Evolutionary conservation across 2,113 vertebrate species (phyloP), one percentile per base, ranked within the genome.

Genomic region (Noctilio leporinus): DNA sequence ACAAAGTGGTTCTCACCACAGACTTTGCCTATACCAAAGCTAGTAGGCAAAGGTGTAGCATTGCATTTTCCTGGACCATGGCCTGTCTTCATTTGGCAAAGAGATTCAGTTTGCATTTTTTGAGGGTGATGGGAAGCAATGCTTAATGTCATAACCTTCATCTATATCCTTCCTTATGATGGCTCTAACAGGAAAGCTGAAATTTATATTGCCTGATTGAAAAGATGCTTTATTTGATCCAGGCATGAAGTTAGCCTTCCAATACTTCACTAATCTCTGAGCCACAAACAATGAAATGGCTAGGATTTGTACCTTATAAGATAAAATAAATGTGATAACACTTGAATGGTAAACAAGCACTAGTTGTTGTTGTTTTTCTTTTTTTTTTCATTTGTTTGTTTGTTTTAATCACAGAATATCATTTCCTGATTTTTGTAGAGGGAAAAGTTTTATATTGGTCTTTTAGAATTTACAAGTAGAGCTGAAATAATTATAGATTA

Each of bases 171-270:
- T 96, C 96, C 73, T 96, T 14, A 93, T 97, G 96, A 97, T 89
- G 97, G 69, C 64, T 95, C 19, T 96, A 76, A 95, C 89, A 97
- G 77, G 82, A 97, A 57, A 93, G 97, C 75, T 91, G 70, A 97
- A 91, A 93, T 96, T 96, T 97, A 96, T 97, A 97, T 87, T 96
- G 40, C 35, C 93, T 98, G 93, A 97, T 94, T 97, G 95, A 96
- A 98, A 97, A 96, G 87, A 96, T 92, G 59, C 89, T 98, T 97
- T 97, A 96, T 97, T 97, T 98, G 83, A 88, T 67, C 86, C 69
- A 97, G 19, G 38, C 70, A 90, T 93, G 82, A 96, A 95, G 81
- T 96, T 93, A 96, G 93, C 69, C 45, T 87, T 95, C 55, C 77
- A 26, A 72, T n/a, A 96, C 20, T 95, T 97, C 73, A 81, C 69